phyloP scores from a whole-genome alignment of 2,113 vertebrate genomes.

The Carollia perspicillata region DNA sequence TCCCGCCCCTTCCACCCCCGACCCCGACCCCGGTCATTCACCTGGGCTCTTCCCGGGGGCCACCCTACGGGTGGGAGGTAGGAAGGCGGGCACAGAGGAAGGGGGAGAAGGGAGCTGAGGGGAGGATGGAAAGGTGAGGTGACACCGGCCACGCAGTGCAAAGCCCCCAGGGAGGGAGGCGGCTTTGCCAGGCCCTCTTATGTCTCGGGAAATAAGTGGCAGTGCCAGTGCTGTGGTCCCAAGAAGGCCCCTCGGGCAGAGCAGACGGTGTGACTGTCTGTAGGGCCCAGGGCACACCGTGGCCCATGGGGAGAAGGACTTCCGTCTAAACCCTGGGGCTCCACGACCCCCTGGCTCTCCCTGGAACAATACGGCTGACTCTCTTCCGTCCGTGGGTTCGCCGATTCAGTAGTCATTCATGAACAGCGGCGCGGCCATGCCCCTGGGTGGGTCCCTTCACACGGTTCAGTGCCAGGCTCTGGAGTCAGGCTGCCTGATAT shows the following conservation, averaged over 20 bases:
- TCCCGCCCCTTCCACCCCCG: too few relatives aligned
- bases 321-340: rapidly evolving
- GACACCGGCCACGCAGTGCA: too few relatives aligned
- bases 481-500: background rate
- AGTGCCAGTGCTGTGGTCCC: background rate
- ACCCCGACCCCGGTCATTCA: rapidly evolving
- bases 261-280: background rate
- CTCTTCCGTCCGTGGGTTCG: background rate
- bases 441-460: background rate
- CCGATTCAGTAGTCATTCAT: background rate
- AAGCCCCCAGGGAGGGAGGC: background rate
- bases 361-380: rapidly evolving
- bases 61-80: rapidly evolving
- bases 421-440: too few relatives aligned
- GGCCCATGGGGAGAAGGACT: background rate
- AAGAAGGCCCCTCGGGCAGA: background rate
- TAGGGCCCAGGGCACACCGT: background rate
- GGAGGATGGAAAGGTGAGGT: background rate
- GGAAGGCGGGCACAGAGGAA: rapidly evolving
- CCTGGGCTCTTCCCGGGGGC: background rate
- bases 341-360: rapidly evolving
- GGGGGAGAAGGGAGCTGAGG: background rate
- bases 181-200: background rate
- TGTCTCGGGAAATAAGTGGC: background rate
- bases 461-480: background rate